Percentiles rank a stretch among this genome's conserved stretches.
These are phyloP conservation scores for Tricholauxania praeusta DNA, from an alignment of 2,888 invertebrate genomes.

Conservation along the genomic window DNA sequence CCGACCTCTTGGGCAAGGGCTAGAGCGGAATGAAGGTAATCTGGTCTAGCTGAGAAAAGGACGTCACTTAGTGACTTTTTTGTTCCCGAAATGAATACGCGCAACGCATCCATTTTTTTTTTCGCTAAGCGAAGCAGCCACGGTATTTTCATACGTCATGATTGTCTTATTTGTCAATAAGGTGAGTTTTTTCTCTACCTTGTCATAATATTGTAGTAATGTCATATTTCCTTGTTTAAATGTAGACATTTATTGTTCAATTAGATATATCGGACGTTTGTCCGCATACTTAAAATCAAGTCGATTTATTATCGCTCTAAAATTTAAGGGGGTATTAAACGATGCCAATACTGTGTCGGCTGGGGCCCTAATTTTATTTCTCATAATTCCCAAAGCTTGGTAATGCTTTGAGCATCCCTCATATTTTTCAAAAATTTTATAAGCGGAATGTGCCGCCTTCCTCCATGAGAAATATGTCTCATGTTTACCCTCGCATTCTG, in stretches of 20 bases:
- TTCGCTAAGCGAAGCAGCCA: not conserved
- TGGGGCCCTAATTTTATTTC: slow-evolving; percentile 27
- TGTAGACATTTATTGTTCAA: slow-evolving; percentile 29
- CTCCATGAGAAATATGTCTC: too few relatives aligned
- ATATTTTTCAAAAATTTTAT: too few relatives aligned
- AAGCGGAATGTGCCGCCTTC: too few relatives aligned
- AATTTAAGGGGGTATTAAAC: slow-evolving; percentile 36
- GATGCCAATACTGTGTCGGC: slow-evolving; percentile 36
- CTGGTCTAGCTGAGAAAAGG: too few relatives aligned
- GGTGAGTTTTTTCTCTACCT: slow-evolving; percentile 37
- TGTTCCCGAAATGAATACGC: too few relatives aligned
- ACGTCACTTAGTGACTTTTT: too few relatives aligned
- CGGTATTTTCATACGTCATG: slow-evolving; percentile 33
- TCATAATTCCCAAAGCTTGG: not conserved
- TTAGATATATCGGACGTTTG: slow-evolving; percentile 34
- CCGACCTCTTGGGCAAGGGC: too few relatives aligned
- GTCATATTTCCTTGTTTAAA: slow-evolving; percentile 35
- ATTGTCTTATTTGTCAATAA: slow-evolving; percentile 39
- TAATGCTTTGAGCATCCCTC: too few relatives aligned
- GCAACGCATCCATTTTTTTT: too few relatives aligned
- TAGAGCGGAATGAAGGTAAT: too few relatives aligned
- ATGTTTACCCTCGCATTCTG: too few relatives aligned
- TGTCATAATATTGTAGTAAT: slow-evolving; percentile 31
- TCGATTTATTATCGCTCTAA: slow-evolving; percentile 35
- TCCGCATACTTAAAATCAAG: slow-evolving; percentile 41